These are phyloP conservation scores for Phasianus colchicus DNA, from an alignment of 2,113 vertebrate genomes.

Conservation along the genomic window DNA sequence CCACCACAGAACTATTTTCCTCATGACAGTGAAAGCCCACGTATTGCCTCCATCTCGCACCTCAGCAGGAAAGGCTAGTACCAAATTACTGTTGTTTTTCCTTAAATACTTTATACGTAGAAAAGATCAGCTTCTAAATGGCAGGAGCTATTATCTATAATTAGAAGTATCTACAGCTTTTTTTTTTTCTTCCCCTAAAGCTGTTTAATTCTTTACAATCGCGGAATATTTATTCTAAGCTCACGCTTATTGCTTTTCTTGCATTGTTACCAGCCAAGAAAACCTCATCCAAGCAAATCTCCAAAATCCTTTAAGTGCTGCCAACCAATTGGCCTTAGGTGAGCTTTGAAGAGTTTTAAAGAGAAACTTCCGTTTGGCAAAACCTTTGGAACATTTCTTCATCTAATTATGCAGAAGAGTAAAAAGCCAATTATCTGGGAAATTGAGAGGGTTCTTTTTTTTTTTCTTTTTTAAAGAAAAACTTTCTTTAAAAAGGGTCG, in stretches of 20 bases:
- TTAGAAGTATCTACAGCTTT: not conserved
- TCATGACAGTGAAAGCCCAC: not conserved
- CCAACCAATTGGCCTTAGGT: slow-evolving; percentile 23
- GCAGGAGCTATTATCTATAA: not conserved
- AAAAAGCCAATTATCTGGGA: not conserved
- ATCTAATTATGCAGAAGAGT: not conserved
- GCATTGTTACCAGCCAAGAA: slow-evolving; percentile 14
- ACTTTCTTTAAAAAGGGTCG: not conserved
- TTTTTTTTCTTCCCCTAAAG: not conserved
- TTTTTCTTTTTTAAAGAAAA: no score
- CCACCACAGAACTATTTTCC: not conserved
- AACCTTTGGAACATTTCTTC: slow-evolving; percentile 6
- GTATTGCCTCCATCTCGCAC: not conserved
- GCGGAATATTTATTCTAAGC: not conserved
- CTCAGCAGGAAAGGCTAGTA: not conserved
- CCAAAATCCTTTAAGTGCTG: not conserved
- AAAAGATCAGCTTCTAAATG: not conserved
- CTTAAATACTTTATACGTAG: not conserved
- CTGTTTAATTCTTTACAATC: not conserved
- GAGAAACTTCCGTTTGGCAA: slow-evolving; percentile 12
- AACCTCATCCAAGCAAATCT: slow-evolving; percentile 15
- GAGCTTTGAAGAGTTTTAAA: not conserved
- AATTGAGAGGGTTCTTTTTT: not conserved
- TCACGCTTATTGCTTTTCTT: not conserved
- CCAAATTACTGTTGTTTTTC: not conserved